A percentile compares a stretch with the other conserved stretches of the same genome.
These are phyloP conservation scores for Origma solitaria DNA, from an alignment of 2,113 vertebrate genomes.

Conservation along the genomic window DNA sequence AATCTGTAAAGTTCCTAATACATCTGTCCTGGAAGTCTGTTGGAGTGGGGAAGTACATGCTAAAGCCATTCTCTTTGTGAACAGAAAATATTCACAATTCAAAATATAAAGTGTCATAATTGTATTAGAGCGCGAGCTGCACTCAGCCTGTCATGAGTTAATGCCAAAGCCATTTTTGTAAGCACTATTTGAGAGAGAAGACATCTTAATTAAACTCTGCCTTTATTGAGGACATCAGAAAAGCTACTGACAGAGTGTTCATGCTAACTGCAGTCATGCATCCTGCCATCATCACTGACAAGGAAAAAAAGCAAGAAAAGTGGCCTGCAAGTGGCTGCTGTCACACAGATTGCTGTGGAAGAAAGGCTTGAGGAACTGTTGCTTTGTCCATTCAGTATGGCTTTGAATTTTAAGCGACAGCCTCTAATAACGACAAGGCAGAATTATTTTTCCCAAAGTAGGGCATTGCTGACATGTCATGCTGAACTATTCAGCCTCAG, in stretches of 20 bases:
- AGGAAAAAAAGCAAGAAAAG: neutral
- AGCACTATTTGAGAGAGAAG: neutral
- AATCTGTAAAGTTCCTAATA: neutral
- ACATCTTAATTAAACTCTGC: conserved; percentile 16
- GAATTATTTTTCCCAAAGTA: neutral
- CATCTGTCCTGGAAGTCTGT: neutral
- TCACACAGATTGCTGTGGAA: neutral
- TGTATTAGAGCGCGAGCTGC: neutral
- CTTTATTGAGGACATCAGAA: neutral
- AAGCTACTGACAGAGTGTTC: neutral
- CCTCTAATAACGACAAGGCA: neutral
- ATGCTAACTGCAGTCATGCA: neutral
- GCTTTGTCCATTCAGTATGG: neutral
- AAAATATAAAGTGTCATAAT: neutral
- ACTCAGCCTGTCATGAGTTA: neutral
- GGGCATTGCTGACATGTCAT: neutral
- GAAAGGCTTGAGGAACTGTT: neutral
- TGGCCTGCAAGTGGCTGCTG: neutral
- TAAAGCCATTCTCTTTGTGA: neutral
- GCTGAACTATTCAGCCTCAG: neutral
- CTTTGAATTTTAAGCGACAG: neutral
- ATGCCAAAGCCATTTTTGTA: neutral
- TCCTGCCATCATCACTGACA: neutral
- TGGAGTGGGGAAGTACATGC: neutral
- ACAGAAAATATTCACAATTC: neutral